Base-by-base conservation (phyloP, 2,888 invertebrate species). In the Conomelus anceps region DNA sequence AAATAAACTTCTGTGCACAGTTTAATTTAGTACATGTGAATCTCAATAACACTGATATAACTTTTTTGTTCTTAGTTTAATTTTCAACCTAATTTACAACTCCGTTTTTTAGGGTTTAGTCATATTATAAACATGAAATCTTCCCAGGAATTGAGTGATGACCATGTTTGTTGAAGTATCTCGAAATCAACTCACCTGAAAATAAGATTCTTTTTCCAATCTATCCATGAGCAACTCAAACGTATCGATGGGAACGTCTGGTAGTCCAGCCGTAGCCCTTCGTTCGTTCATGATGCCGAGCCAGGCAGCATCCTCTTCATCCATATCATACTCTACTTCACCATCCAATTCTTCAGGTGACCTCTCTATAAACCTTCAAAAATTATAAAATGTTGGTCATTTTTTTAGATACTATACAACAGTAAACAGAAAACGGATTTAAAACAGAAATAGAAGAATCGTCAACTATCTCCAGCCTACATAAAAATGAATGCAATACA, bases 251-350 rank as follows among this genome's bases (percentile, higher is more conserved):
- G 96, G 96, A n/a, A 99, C 96, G 0, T 95, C 94, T 3, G 96
- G 95, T 34, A 98, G 93, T 0, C 96, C 96, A 89, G 96, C 95
- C 85, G 96, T 95, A 89, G 95, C 94, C 87, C 99, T 95, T 91
- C 96, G 95, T 92, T 97, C 97, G 93, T 99, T 99, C 91, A 98
- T 96, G 89, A 98, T 95, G 41, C 96, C 95, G 90, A 99, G 94
- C 99, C 99, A 99, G 0, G 98, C 97, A 20, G 97, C 97, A 92
- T 99, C 99, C 94, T 99, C 99, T 93, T 99, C 99, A 93, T 99
- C 99, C 91, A 99, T 97, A 94, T 99, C 99, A 94, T 99, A 99
- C 93, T 99, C 99, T 0, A 96, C 95, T 92, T 95, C 98, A 90
- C 98, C 98, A 93, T 99, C 99, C 24, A 99, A 94, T 93, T 99